Evolutionary conservation across 1,140 invertebrate species (phyloP), one percentile per base, ranked within the genome.

Genomic region (Platyura marginata): DNA sequence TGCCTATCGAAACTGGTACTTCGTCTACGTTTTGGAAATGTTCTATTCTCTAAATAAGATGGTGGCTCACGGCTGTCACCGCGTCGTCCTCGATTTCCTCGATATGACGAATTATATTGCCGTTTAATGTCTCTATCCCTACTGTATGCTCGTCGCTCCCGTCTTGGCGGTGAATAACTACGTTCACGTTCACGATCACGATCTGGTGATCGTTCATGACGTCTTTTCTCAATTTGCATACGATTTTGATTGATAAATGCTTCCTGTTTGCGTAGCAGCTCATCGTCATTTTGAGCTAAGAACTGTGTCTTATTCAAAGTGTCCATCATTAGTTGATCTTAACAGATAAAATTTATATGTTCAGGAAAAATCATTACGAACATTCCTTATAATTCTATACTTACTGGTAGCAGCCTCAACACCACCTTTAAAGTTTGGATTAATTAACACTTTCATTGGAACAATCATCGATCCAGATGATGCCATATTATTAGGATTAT

Each of bases 391-490:
- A n/a, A n/a, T 21, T 3, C 8, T 22, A 15, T 10, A 43, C 41
- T 43, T 32, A 44, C 53, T 59, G 21, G 55, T 61, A 21, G 56
- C 59, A 16, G 59, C 59, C 47, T 61, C 54, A 36, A 61, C 59
- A 16, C 59, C 59, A 6, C 59, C 59, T 44, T 61, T 61, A 32
- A 61, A 61, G 43, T 61, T 61, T 9, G 59, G 59, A 51, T 61
- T 61, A 32, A 61, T 61, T 13, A 61, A 48, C 43, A 61, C 59
- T 49, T 61, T 61, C 42, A 56, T 48, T 5, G 60, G 53, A 2
- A 54, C 54, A 20, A 51, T 45, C 18, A 21, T 48, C 47, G 13
- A 15, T 20, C 21, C 16, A 35, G 42, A 35, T 38, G 21, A 22
- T 37, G 36, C 20, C 15, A 39, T 20, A 19, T 15, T 10, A 33